phyloP scores from a whole-genome alignment of 2,113 vertebrate species.

The Pseudorectes ferrugineus region DNA sequence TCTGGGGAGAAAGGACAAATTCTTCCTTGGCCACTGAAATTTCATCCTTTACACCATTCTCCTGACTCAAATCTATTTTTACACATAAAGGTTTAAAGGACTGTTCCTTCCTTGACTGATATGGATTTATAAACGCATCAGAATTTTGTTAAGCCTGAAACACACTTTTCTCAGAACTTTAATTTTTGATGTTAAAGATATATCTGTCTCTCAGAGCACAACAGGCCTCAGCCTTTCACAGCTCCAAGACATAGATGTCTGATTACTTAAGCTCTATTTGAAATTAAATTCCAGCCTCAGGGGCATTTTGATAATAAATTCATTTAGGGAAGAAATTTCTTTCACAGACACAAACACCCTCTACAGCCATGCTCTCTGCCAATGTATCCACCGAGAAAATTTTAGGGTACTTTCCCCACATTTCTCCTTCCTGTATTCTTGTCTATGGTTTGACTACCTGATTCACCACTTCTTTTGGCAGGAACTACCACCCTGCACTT shows the following conservation, averaged over 20 bases:
- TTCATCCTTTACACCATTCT: not conserved
- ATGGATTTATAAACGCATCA: not conserved
- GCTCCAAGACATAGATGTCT: slow-evolving; percentile 65
- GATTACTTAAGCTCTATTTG: slow-evolving; percentile 65
- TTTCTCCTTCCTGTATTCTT: not conserved
- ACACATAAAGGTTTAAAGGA: not conserved
- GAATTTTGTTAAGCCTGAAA: slow-evolving; percentile 5
- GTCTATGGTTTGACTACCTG: not conserved
- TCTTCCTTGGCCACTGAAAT: not conserved
- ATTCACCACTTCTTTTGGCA: slow-evolving; percentile 9
- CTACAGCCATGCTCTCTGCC: not conserved
- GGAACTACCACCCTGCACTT: not conserved
- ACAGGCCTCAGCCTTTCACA: slow-evolving; percentile 51
- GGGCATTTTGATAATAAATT: slow-evolving; percentile 66
- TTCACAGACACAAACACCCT: slow-evolving; percentile 38
- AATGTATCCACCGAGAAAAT: not conserved
- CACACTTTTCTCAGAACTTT: not conserved
- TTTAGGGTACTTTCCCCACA: slow-evolving; percentile 42
- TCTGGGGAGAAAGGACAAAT: not conserved
- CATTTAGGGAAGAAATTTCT: slow-evolving; percentile 47
- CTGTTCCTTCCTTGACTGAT: not conserved
- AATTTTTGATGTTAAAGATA: slow-evolving; percentile 62
- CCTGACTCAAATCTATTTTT: not conserved
- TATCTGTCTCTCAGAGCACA: slow-evolving; percentile 28
- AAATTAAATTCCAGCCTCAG: slow-evolving; percentile 69